phyloP scores from a whole-genome alignment of 2,888 invertebrate species.

The Trachelus troglodyta region DNA sequence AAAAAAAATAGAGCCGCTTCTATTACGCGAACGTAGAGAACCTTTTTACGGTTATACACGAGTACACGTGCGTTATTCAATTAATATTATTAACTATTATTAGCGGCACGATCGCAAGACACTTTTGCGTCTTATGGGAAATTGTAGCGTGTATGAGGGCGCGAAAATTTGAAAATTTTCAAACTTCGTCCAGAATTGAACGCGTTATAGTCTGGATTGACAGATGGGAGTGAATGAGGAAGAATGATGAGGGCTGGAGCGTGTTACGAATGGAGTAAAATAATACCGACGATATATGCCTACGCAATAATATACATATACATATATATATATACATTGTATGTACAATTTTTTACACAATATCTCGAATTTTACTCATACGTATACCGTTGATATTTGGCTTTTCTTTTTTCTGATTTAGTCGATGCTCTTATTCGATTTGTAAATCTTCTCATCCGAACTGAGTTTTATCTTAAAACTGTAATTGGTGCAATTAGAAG shows the following conservation, averaged over 20 bases:
- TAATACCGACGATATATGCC: constrained; percentile 33
- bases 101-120: background rate
- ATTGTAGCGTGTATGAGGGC: background rate
- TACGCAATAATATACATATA: constrained; percentile 40
- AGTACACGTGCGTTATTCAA: background rate
- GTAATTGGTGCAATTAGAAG: background rate
- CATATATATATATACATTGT: constrained; percentile 25
- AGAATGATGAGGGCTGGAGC: background rate
- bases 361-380: constrained; percentile 38
- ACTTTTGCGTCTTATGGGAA: background rate
- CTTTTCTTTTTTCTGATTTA: background rate
- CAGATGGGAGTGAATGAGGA: background rate
- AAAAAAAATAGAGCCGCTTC: background rate
- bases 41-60: background rate
- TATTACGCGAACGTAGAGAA: background rate
- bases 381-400: background rate
- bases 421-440: background rate
- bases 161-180: background rate
- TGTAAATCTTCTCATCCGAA: background rate
- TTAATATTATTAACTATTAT: background rate
- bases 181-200: background rate
- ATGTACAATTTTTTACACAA: constrained; percentile 41
- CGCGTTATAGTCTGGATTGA: background rate
- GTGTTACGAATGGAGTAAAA: constrained; percentile 16
- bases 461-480: background rate